Evolutionary conservation across 2,113 vertebrate species (phyloP).

Genomic region (Hyperoodon ampullatus): DNA sequence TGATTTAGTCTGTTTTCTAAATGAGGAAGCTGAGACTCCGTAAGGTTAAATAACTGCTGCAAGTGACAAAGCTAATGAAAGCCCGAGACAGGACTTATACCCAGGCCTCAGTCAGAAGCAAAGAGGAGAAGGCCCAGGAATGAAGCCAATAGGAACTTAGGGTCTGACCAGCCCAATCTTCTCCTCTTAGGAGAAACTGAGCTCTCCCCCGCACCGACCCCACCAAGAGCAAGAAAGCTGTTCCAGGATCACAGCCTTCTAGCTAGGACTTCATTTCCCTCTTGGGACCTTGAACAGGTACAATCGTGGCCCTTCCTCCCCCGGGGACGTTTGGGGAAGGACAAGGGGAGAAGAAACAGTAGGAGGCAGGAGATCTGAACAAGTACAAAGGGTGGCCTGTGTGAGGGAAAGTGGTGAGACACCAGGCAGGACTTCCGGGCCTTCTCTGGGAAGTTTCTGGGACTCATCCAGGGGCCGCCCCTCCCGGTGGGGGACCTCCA

Average conservation of each 20-base stretch:
- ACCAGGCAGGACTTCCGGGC: constrained; percentile 41
- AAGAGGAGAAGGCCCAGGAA: background rate
- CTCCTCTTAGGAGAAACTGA: background rate
- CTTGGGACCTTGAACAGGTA: background rate
- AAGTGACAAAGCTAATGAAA: background rate
- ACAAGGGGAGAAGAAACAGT: background rate
- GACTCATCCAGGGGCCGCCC: constrained; percentile 75
- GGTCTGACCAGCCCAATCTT: background rate
- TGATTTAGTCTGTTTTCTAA: background rate
- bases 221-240: background rate
- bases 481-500: background rate
- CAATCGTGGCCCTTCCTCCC: background rate
- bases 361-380: background rate
- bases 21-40: background rate
- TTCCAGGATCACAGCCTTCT: background rate
- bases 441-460: constrained; percentile 66
- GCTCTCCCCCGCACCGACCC: background rate
- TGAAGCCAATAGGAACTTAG: background rate
- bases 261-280: background rate
- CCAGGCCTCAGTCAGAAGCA: background rate
- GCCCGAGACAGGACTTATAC: background rate
- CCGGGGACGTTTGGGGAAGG: background rate
- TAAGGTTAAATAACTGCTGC: too few species aligned
- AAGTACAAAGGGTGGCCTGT: background rate
- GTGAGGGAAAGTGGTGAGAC: constrained; percentile 40